These are phyloP conservation scores for Gymnosoma rotundatum DNA, from an alignment of 2,888 invertebrate species.

Conservation along the genomic window DNA sequence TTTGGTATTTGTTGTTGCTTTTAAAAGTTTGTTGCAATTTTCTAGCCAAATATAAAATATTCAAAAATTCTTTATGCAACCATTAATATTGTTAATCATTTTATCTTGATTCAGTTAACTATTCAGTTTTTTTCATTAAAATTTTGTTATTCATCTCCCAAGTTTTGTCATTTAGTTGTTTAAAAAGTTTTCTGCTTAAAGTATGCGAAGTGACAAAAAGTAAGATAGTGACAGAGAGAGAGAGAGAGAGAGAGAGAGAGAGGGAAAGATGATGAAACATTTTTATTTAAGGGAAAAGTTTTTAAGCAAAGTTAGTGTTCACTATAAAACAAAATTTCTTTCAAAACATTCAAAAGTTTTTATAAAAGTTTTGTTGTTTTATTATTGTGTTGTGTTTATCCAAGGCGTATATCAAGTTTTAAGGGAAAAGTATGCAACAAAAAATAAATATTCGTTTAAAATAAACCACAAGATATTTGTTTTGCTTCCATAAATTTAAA, in stretches of 20 bases:
- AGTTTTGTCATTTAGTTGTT: constrained; percentile 47
- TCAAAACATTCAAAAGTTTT: constrained; percentile 11
- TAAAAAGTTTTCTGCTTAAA: constrained; percentile 48
- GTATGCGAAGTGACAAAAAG: not conserved
- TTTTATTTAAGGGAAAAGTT: not conserved
- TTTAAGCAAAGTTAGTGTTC: constrained; percentile 25
- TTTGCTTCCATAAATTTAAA: not conserved
- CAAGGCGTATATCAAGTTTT: constrained; percentile 13
- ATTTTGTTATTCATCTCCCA: constrained; percentile 16
- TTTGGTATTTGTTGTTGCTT: not conserved
- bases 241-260: no score
- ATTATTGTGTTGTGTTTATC: not conserved
- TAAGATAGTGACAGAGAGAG: no score
- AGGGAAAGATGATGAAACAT: no score
- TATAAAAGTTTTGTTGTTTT: not conserved
- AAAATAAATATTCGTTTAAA: not conserved
- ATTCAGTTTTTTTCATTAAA: constrained; percentile 9
- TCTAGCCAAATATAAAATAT: not conserved
- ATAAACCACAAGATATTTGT: not conserved
- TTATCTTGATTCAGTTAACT: constrained; percentile 39
- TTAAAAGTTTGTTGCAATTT: not conserved
- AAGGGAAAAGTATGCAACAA: constrained; percentile 13
- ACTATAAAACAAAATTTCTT: constrained; percentile 2
- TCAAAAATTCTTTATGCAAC: not conserved
- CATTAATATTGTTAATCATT: constrained; percentile 47